These are phyloP conservation scores for Dipodomys stephensi DNA, from an alignment of 2,113 vertebrate species.

Conservation along the genomic window DNA sequence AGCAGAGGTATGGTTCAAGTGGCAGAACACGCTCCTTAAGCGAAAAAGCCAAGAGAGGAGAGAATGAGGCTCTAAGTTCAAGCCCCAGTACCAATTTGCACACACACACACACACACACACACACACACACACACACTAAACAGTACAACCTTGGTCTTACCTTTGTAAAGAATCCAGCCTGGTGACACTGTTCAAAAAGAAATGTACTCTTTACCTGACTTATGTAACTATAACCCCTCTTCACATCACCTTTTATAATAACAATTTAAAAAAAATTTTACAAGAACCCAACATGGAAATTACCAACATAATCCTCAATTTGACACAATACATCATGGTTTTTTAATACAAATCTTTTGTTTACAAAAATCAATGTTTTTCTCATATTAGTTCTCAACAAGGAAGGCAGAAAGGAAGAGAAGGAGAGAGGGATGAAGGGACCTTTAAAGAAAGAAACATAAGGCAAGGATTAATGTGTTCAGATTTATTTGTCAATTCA, in stretches of 20 bases:
- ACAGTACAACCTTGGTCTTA: conserved; percentile 45
- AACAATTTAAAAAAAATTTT: no score
- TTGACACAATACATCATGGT: conserved; percentile 57
- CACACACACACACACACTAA: no score
- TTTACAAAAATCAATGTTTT: conserved; percentile 28
- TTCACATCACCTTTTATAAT: no score
- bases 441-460: conserved; percentile 9
- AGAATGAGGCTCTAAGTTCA: no score
- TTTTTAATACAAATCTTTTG: conserved; percentile 52
- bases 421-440: neutral
- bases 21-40: no score
- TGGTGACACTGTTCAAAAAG: no score
- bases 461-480: conserved; percentile 73
- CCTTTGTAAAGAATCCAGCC: conserved; percentile 46
- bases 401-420: neutral
- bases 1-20: no score
- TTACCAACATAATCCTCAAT: conserved; percentile 43
- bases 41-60: no score
- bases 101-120: no score
- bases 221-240: no score
- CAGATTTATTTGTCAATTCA: conserved; percentile 86
- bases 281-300: conserved; percentile 57
- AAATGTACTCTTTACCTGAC: no score
- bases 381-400: conserved; percentile 51
- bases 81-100: no score